These are phyloP conservation scores for Miltochrista miniata DNA, from an alignment of 2,888 invertebrate species.

Conservation along the genomic window DNA sequence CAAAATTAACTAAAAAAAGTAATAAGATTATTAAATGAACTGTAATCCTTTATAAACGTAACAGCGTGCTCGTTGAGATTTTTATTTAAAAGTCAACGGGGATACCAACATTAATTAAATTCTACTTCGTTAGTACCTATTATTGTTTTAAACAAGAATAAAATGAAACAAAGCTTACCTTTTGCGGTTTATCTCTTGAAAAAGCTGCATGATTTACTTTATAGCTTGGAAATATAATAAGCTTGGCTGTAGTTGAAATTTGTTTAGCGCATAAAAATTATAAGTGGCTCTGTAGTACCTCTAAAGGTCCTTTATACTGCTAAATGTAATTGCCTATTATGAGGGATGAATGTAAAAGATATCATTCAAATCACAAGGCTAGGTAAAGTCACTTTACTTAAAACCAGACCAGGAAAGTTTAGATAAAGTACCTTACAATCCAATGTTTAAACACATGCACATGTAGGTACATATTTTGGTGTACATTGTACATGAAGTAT, in stretches of 20 bases:
- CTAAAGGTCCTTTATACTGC: background rate
- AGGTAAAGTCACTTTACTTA: too few relatives aligned
- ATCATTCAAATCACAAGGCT: too few relatives aligned
- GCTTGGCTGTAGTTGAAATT: background rate
- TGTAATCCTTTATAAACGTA: conserved; percentile 43
- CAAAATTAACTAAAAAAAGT: conserved; percentile 20
- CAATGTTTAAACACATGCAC: too few relatives aligned
- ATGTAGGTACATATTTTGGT: too few relatives aligned
- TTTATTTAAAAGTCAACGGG: conserved; percentile 26
- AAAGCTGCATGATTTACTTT: conserved; percentile 11
- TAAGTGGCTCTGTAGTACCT: background rate
- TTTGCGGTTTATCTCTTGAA: conserved; percentile 22
- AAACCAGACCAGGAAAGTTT: too few relatives aligned
- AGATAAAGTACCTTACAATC: too few relatives aligned
- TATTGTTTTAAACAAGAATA: conserved; percentile 31
- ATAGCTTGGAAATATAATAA: conserved; percentile 7
- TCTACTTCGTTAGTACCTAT: conserved; percentile 35
- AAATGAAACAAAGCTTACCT: conserved; percentile 9
- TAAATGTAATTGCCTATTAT: too few relatives aligned
- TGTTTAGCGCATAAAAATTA: background rate
- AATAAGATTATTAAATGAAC: conserved; percentile 32
- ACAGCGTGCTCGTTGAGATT: conserved; percentile 30
- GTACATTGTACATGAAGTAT: too few relatives aligned
- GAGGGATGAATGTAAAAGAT: background rate
- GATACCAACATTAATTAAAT: conserved; percentile 45